phyloP scores from a whole-genome alignment of 2,888 invertebrate species.

The Stenchaetothrips biformis region DNA sequence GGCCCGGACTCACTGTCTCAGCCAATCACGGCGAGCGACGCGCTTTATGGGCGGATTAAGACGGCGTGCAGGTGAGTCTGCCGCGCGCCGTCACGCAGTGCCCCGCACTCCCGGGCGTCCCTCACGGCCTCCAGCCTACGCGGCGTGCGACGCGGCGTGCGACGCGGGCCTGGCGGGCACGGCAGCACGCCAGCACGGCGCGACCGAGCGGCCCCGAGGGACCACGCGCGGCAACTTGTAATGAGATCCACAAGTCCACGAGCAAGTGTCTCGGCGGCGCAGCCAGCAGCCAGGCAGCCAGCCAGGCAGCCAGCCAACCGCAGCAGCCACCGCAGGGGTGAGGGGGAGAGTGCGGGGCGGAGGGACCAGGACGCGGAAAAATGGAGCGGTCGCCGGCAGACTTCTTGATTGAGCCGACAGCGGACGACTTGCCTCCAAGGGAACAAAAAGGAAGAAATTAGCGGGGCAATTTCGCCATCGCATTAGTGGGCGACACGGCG shows the following conservation, averaged over 20 bases:
- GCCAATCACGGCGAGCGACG: background rate
- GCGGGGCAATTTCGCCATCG: conserved; percentile 2
- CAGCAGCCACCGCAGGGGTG: too few species aligned
- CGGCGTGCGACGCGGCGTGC: background rate
- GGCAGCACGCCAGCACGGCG: too few species aligned
- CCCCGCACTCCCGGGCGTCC: background rate
- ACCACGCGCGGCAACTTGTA: background rate
- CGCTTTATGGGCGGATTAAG: background rate
- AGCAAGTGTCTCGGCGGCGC: too few species aligned
- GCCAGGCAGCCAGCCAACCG: too few species aligned
- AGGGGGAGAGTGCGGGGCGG: background rate
- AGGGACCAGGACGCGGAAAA: background rate
- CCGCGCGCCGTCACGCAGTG: background rate
- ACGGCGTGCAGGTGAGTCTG: background rate
- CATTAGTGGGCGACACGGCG: background rate
- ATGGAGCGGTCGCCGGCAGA: conserved; percentile 9
- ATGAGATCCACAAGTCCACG: background rate
- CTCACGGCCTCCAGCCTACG: background rate
- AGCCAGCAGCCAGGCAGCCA: too few species aligned
- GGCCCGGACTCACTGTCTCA: background rate
- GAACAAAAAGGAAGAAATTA: background rate
- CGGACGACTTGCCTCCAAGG: background rate
- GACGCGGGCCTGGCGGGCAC: too few species aligned
- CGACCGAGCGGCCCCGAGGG: too few species aligned
- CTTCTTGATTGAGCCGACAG: conserved; percentile 5